Evolutionary conservation across 1,140 invertebrate species (phyloP).

Genomic region (Tetragonula clypearis): DNA sequence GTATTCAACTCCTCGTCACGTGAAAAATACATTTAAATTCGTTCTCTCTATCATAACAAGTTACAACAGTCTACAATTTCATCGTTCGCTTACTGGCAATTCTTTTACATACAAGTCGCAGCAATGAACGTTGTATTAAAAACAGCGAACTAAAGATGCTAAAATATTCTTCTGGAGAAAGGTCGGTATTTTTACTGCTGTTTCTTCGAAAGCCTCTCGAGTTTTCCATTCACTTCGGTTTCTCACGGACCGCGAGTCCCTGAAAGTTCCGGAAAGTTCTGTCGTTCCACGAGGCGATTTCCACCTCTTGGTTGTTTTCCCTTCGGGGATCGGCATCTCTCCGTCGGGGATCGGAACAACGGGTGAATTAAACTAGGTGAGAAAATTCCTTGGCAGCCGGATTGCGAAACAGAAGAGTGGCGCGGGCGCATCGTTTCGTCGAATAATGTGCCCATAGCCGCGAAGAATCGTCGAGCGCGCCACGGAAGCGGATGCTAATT

Average conservation of each 20-base stretch:
- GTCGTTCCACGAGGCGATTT: not conserved
- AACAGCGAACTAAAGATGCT: not conserved
- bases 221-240: not conserved
- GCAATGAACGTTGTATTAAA: no score
- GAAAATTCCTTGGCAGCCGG: slow-evolving; percentile 65
- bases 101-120: no score
- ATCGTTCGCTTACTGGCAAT: not conserved
- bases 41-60: no score
- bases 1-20: no score
- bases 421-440: slow-evolving; percentile 67
- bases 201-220: not conserved
- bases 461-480: slow-evolving; percentile 72
- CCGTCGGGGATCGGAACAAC: not conserved
- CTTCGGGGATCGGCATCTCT: not conserved
- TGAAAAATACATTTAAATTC: no score
- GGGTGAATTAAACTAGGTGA: slow-evolving; percentile 64
- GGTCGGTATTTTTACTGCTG: not conserved
- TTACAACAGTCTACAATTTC: not conserved
- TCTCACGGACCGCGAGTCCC: not conserved
- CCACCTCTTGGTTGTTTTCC: not conserved
- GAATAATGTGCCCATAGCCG: slow-evolving; percentile 77
- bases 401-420: slow-evolving; percentile 66
- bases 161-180: not conserved
- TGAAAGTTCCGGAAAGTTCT: not conserved
- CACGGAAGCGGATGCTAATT: slow-evolving; percentile 81